phyloP scores from a whole-genome alignment of 2,888 invertebrate species.

The Lasioglossum figueresi region DNA sequence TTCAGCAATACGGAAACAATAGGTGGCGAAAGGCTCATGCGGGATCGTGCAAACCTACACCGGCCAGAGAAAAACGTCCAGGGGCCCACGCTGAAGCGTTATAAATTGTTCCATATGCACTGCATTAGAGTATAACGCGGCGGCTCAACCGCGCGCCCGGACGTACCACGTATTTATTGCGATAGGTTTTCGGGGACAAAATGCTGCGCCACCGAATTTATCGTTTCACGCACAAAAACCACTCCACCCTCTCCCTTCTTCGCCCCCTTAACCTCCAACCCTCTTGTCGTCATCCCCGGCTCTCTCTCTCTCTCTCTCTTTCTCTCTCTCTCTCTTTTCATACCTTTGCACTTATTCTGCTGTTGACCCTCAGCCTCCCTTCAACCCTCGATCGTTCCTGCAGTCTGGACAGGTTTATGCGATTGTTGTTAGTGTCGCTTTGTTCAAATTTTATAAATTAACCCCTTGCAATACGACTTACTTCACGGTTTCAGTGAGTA shows the following conservation, averaged over 20 bases:
- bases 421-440: background rate
- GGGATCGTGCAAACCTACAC: conserved; percentile 33
- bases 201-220: conserved; percentile 79
- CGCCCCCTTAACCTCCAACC: background rate
- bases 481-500: too few species aligned
- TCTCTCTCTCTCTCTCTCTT: background rate
- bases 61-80: conserved; percentile 51
- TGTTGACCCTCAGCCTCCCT: background rate
- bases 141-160: conserved; percentile 71
- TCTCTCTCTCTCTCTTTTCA: background rate
- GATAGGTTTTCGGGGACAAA: conserved; percentile 81
- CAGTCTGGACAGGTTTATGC: background rate
- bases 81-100: conserved; percentile 66
- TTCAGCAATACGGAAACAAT: conserved; percentile 66
- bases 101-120: conserved; percentile 82
- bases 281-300: background rate
- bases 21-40: conserved; percentile 46
- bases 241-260: conserved; percentile 46
- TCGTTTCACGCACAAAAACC: conserved; percentile 75
- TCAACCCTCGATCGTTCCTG: background rate
- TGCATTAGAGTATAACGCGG: conserved; percentile 79
- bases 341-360: background rate
- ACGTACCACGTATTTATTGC: conserved; percentile 81
- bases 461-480: background rate
- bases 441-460: background rate